These are phyloP conservation scores for Homarus americanus DNA, from an alignment of 1,140 invertebrate genomes.

Conservation along the genomic window DNA sequence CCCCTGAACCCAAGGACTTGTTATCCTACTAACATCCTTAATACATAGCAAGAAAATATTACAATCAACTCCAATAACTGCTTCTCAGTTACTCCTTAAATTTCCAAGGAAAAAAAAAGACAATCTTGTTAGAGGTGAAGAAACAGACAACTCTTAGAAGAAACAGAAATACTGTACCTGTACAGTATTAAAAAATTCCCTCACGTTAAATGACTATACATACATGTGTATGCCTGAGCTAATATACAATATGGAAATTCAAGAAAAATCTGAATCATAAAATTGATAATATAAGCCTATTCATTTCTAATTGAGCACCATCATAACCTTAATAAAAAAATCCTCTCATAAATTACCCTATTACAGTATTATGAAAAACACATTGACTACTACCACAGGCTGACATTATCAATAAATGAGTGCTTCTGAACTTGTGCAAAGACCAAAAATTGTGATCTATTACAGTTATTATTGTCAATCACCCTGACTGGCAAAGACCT, in stretches of 20 bases:
- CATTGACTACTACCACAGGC: background rate
- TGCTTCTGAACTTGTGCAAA: background rate
- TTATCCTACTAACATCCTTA: no score
- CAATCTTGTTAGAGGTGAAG: no score
- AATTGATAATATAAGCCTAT: background rate
- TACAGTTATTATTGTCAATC: background rate
- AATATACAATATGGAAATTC: background rate
- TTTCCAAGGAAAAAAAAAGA: no score
- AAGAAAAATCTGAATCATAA: background rate
- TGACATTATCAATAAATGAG: background rate
- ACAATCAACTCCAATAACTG: no score
- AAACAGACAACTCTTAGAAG: no score
- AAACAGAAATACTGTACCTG: no score
- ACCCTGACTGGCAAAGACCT: no score
- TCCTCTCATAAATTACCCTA: background rate
- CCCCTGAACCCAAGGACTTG: no score
- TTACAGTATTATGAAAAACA: background rate
- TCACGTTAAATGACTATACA: background rate
- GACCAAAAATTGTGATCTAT: background rate
- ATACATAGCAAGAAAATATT: no score
- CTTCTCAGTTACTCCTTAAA: no score
- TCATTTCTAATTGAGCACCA: slow-evolving; percentile 4
- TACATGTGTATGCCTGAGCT: background rate
- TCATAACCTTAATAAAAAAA: background rate
- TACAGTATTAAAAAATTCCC: no score